Percentiles rank a stretch among this genome's conserved stretches.
phyloP scores from a whole-genome alignment of 2,797 vertebrate genomes.

The Cynodonichthys magdalenae region DNA sequence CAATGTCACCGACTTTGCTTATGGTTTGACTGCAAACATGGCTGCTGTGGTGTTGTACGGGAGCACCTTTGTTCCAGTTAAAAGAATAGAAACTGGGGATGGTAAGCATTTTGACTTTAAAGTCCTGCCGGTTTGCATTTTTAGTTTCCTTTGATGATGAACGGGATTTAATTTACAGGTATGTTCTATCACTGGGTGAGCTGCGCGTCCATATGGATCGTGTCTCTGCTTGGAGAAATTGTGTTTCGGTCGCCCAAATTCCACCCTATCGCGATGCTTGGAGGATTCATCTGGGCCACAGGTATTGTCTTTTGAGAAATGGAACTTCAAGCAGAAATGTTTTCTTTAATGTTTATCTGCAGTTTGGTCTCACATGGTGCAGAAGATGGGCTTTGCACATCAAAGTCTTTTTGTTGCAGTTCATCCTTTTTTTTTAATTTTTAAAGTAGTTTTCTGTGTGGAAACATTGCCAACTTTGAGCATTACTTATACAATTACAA shows the following conservation, averaged over 20 bases:
- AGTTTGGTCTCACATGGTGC: neutral
- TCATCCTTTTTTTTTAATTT: too few species aligned
- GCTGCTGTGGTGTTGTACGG: slow-evolving; percentile 86
- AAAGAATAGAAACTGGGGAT: slow-evolving; percentile 89
- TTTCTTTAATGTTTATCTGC: neutral
- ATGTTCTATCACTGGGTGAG: slow-evolving; percentile 96
- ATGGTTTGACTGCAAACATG: slow-evolving; percentile 83
- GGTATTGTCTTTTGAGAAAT: slow-evolving; percentile 71
- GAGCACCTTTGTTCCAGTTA: slow-evolving; percentile 90
- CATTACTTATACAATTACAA: too few species aligned
- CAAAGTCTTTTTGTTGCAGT: neutral
- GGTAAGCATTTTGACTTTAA: slow-evolving; percentile 74
- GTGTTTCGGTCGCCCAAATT: slow-evolving; percentile 85
- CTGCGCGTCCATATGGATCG: slow-evolving; percentile 88
- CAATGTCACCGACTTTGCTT: slow-evolving; percentile 69
- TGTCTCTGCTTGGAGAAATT: slow-evolving; percentile 84
- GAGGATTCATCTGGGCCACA: slow-evolving; percentile 93
- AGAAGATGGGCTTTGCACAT: neutral
- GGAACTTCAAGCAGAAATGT: neutral
- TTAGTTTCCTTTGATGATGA: neutral
- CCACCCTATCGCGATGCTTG: slow-evolving; percentile 91
- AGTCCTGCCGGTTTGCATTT: neutral
- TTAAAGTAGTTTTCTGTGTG: neutral
- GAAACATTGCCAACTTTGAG: neutral
- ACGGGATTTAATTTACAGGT: slow-evolving; percentile 70